These are phyloP conservation scores for Sceloporus undulatus DNA, from an alignment of 2,113 vertebrate species.

Conservation along the genomic window DNA sequence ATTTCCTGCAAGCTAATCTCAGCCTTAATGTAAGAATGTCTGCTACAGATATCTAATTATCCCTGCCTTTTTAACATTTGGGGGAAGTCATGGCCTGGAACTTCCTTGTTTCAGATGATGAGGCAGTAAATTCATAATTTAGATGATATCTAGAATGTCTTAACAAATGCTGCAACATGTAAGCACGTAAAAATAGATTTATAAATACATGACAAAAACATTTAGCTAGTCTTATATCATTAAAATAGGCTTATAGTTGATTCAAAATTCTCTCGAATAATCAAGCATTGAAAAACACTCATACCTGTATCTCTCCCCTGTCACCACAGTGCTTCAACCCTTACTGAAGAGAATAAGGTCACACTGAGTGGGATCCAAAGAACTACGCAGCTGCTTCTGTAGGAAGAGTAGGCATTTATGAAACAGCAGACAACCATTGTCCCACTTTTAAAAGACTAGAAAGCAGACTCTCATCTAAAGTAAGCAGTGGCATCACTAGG, in stretches of 20 bases:
- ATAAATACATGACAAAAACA: slow-evolving; percentile 28
- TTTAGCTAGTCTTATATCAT: neutral
- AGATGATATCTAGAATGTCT: neutral
- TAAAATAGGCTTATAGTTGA: neutral
- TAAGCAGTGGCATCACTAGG: too few relatives aligned
- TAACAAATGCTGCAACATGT: neutral
- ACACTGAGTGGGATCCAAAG: neutral
- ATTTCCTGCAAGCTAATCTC: neutral
- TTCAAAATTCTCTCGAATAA: neutral
- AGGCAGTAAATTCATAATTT: neutral
- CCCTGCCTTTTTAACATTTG: slow-evolving; percentile 26
- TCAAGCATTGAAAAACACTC: neutral
- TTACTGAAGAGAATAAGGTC: neutral
- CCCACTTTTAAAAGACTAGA: too few relatives aligned
- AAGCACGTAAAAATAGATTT: neutral
- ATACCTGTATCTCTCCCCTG: too few relatives aligned
- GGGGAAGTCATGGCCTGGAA: slow-evolving; percentile 7
- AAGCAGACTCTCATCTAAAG: too few relatives aligned
- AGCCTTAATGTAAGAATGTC: neutral
- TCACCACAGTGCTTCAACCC: neutral
- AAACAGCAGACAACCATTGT: neutral
- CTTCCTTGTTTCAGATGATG: neutral
- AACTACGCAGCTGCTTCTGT: neutral
- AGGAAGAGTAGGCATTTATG: neutral
- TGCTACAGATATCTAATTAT: neutral